Conservation (phyloP, 2,888 invertebrate genomes). For the Nemoura dubitans region DNA sequence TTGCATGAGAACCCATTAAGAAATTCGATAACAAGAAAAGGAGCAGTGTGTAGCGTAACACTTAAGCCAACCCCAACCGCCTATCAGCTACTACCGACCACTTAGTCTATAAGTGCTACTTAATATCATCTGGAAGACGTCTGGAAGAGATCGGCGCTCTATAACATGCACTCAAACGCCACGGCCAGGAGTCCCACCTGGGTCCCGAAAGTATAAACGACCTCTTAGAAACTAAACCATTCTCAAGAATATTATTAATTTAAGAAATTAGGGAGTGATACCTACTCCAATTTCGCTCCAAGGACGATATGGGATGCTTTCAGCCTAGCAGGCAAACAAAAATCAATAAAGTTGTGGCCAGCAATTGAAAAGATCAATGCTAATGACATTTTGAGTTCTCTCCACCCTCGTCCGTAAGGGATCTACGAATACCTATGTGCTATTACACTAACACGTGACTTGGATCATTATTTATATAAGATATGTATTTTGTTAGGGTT, state of each 20-base stretch:
- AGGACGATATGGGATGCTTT: background rate
- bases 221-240: background rate
- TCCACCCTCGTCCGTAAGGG: background rate
- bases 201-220: background rate
- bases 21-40: constrained; percentile 14
- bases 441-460: background rate
- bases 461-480: background rate
- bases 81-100: background rate
- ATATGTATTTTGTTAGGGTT: background rate
- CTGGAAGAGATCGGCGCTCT: background rate
- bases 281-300: background rate
- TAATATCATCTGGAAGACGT: constrained; percentile 31
- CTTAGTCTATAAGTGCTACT: constrained; percentile 16
- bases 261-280: background rate
- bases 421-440: background rate
- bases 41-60: background rate
- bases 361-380: background rate
- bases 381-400: background rate
- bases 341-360: background rate
- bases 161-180: background rate
- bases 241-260: background rate
- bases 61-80: background rate
- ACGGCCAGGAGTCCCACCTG: background rate
- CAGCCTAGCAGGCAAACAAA: background rate
- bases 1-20: constrained; percentile 3